phyloP scores from a whole-genome alignment of 1,140 invertebrate genomes.

The Myzus persicae region DNA sequence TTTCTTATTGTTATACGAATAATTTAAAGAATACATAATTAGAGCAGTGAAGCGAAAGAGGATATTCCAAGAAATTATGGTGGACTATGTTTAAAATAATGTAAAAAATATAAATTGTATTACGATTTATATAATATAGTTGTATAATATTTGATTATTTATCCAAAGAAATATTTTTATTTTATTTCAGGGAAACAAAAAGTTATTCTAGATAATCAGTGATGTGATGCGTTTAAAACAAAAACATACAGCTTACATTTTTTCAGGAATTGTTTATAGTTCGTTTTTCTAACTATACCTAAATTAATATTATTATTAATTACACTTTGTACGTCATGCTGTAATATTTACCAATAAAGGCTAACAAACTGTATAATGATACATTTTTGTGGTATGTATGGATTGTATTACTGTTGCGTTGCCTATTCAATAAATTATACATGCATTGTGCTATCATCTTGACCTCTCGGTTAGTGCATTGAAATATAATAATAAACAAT shows the following conservation, averaged over 20 bases:
- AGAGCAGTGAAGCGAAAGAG: background rate
- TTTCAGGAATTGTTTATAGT: background rate
- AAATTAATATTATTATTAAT: background rate
- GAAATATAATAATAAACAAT: background rate
- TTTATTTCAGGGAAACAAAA: background rate
- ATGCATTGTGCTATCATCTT: background rate
- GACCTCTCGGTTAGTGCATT: background rate
- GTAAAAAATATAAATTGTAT: background rate
- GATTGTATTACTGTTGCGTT: background rate
- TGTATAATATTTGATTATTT: background rate
- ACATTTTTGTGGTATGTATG: background rate
- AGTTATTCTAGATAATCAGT: background rate
- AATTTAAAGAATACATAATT: background rate
- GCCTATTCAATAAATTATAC: background rate
- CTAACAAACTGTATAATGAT: background rate
- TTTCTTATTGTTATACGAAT: background rate
- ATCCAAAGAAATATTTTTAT: background rate
- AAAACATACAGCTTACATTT: background rate
- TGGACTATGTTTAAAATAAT: background rate
- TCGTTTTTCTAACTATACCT: background rate
- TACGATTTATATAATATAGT: background rate
- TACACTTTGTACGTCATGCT: background rate
- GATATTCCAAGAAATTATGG: background rate
- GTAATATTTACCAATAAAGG: background rate
- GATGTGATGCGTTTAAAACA: background rate